These are phyloP conservation scores for Isurus oxyrinchus DNA, from an alignment of 2,113 vertebrate species.

Conservation along the genomic window DNA sequence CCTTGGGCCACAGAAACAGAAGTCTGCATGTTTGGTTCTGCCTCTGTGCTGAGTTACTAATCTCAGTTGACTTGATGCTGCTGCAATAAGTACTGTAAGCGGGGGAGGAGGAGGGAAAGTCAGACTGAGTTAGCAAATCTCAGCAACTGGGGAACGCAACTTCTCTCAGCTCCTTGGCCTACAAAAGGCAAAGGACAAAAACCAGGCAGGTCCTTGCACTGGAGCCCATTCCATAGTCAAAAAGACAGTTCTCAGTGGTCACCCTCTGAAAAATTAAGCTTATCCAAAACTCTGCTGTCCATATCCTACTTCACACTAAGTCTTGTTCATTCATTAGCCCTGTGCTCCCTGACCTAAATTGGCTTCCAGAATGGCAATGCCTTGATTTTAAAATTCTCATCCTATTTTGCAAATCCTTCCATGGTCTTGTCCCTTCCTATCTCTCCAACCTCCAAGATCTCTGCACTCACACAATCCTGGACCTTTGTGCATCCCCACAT, in stretches of 20 bases:
- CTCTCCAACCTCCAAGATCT: not conserved
- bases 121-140: not conserved
- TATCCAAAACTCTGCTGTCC: no score
- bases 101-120: no score
- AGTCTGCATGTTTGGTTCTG: not conserved
- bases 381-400: not conserved
- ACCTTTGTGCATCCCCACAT: not conserved
- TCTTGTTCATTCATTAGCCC: not conserved
- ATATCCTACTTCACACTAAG: not conserved
- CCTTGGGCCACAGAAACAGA: not conserved
- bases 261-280: no score
- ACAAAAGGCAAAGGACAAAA: not conserved
- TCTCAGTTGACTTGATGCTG: not conserved
- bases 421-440: not conserved
- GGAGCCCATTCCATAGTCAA: not conserved
- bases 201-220: not conserved
- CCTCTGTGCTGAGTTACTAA: not conserved
- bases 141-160: not conserved
- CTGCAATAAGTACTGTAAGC: not conserved
- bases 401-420: not conserved
- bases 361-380: no score
- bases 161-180: no score
- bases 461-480: not conserved
- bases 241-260: not conserved
- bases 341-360: no score